These are phyloP conservation scores for Geotrypetes seraphini DNA, from an alignment of 2,797 vertebrate genomes.

Conservation along the genomic window DNA sequence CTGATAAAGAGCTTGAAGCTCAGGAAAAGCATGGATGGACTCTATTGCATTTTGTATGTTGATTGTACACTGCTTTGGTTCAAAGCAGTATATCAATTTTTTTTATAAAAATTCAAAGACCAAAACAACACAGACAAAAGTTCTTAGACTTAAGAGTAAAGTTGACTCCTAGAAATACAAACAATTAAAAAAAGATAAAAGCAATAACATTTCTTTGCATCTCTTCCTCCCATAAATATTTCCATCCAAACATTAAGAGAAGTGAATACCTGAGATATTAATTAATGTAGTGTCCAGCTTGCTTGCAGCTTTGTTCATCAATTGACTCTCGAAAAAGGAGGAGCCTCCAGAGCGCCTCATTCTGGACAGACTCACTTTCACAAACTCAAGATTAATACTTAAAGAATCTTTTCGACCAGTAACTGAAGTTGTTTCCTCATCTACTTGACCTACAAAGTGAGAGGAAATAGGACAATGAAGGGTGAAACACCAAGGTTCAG, in stretches of 20 bases:
- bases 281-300: slow-evolving; percentile 96
- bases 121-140: too few relatives aligned
- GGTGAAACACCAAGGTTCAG: too few relatives aligned
- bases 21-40: too few relatives aligned
- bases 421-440: slow-evolving; percentile 89
- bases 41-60: too few relatives aligned
- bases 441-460: slow-evolving; percentile 66
- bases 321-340: slow-evolving; percentile 82
- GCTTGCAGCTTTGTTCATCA: slow-evolving; percentile 66
- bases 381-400: slow-evolving; percentile 96
- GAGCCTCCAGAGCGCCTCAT: slow-evolving; percentile 85
- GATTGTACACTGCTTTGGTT: too few relatives aligned
- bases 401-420: slow-evolving; percentile 94
- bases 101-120: too few relatives aligned
- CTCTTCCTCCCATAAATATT: slow-evolving; percentile 1
- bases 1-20: too few relatives aligned
- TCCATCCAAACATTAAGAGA: slow-evolving; percentile 5
- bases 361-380: slow-evolving; percentile 92
- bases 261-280: slow-evolving; percentile 86
- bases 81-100: too few relatives aligned
- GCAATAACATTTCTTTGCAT: too few relatives aligned
- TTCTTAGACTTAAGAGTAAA: too few relatives aligned
- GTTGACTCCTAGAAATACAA: too few relatives aligned
- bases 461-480: not conserved
- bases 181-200: too few relatives aligned